Conservation (phyloP, 2,888 invertebrate genomes). For the Callinectes sapidus region DNA sequence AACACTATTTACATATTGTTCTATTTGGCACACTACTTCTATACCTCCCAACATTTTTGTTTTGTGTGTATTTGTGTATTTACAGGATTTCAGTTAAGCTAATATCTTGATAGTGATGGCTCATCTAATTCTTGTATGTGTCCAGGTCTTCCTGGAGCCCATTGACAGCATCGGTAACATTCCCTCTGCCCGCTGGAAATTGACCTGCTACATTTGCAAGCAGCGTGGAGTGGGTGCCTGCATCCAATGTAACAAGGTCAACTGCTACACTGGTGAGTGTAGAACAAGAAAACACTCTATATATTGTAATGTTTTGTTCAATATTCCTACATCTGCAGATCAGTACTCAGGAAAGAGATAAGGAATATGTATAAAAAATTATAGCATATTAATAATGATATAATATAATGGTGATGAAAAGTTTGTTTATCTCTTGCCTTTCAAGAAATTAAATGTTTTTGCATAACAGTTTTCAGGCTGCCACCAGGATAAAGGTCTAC, state of each 20-base stretch:
- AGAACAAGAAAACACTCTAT: no score
- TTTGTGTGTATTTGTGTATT: neutral
- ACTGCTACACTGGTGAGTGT: constrained; percentile 86
- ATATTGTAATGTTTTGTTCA: no score
- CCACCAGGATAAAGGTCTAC: neutral
- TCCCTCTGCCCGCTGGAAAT: constrained; percentile 94
- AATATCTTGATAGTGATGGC: no score
- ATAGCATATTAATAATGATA: neutral
- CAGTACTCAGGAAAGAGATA: no score
- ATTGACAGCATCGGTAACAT: constrained; percentile 98
- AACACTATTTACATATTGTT: no score
- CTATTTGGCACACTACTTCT: no score
- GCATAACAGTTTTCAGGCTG: neutral
- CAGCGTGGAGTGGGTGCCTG: constrained; percentile 95
- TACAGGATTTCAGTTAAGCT: neutral
- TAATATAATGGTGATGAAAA: neutral
- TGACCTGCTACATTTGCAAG: constrained; percentile 98
- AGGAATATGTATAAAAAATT: neutral
- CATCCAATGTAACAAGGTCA: constrained; percentile 97
- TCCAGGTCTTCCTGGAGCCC: constrained; percentile 89
- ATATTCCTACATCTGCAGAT: no score
- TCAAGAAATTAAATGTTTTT: neutral
- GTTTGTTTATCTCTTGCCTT: neutral
- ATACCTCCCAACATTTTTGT: no score
- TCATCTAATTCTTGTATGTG: neutral